Base-by-base conservation (phyloP, 2,888 invertebrate genomes). In the Drosophila sordidapex region DNA sequence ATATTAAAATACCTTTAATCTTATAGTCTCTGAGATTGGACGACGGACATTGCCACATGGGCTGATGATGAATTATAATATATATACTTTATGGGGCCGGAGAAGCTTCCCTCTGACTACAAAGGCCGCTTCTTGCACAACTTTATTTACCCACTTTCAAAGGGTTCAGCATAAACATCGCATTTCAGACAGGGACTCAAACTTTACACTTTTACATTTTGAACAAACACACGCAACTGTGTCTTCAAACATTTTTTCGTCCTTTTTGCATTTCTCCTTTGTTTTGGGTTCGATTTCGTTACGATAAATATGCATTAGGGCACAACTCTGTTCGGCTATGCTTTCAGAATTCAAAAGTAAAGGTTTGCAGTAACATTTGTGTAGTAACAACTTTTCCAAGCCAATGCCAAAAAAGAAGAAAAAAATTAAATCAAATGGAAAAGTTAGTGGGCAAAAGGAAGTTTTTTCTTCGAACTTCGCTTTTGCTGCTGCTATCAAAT, bases 401-500 rank as follows among this genome's bases (percentile, higher is more conserved):
- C 25, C 31, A 58, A 27, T 43, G 38, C 3, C 25, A 38, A 60
- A 46, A 64, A 68, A 29, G 46, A 13, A 48, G 29, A 25, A 40
- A 31, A 35, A 54, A 53, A 38, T n/a, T 4, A 33, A n/a, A 15
- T 21, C 18, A 21, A 31, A 33, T 53, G 25, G 52, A 59, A 53
- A 77, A 80, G 62, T 80, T 75, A 63, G 65, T 18, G 29, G 35
- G n/a, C 36, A 46, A 66, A 27, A 36, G 15, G 56, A 33, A 25
- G 35, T 43, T 43, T 52, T 52, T 40, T 38, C 52, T 53, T 57
- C 48, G 25, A 56, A 40, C 43, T 57, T 13, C n/a, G 31, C 48
- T 40, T 31, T 57, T 57, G 66, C 43, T 61, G 62, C 29, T 53
- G 65, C 80, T 63, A 75, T 49, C 13, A 70, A 61, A 79, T 57